These are phyloP conservation scores for Fundulus diaphanus DNA, from an alignment of 2,797 vertebrate genomes.

Conservation along the genomic window DNA sequence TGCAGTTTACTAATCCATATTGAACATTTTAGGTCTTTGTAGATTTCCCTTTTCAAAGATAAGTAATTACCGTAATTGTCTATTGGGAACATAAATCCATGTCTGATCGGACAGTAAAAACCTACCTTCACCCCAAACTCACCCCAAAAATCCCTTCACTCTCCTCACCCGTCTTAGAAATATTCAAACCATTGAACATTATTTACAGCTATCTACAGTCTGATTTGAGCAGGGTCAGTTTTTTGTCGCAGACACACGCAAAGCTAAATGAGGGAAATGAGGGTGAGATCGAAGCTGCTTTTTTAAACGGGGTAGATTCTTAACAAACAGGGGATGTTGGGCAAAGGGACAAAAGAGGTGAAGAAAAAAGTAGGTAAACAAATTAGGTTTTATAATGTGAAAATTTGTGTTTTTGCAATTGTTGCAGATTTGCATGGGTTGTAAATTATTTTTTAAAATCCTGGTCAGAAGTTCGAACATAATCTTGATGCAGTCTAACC, in stretches of 20 bases:
- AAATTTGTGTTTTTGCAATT: not conserved
- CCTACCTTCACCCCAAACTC: constrained; percentile 8
- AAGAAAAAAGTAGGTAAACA: not conserved
- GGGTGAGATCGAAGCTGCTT: constrained; percentile 14
- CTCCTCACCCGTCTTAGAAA: constrained; percentile 44
- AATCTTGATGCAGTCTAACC: not conserved
- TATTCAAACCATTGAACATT: constrained; percentile 56
- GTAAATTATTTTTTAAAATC: not conserved
- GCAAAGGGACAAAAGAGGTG: not conserved
- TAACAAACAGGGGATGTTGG: not conserved
- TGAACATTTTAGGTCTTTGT: constrained; percentile 24
- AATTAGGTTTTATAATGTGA: not conserved
- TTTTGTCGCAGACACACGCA: constrained; percentile 30
- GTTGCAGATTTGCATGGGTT: not conserved
- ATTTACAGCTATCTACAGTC: constrained; percentile 75
- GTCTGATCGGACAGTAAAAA: not conserved
- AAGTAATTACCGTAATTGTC: not conserved
- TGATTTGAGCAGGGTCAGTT: constrained; percentile 42
- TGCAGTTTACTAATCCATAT: not conserved
- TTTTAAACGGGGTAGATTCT: not conserved
- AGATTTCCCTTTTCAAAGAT: not conserved
- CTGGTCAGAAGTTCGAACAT: not conserved
- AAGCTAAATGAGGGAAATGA: not conserved
- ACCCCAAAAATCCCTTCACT: constrained; percentile 31
- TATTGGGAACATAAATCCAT: not conserved